phyloP scores from a whole-genome alignment of 2,888 invertebrate species.

The Drosophila sordidula region DNA sequence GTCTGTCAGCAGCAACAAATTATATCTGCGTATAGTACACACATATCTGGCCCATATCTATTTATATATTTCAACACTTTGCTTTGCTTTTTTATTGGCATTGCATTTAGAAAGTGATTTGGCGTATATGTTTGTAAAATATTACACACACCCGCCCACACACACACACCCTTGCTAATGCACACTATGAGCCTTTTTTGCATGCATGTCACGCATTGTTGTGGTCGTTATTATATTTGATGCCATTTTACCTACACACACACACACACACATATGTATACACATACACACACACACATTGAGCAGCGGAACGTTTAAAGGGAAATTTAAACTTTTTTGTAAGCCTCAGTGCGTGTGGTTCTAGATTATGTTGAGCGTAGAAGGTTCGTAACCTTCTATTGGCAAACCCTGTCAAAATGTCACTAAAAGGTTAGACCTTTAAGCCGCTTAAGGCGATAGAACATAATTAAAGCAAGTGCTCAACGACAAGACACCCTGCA shows the following conservation, averaged over 20 bases:
- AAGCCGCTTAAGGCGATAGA: background rate
- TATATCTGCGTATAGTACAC: conserved; percentile 35
- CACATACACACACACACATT: conserved; percentile 6
- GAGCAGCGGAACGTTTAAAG: conserved; percentile 50
- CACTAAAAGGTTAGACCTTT: conserved; percentile 3
- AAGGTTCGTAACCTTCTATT: conserved; percentile 5
- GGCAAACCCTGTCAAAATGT: conserved; percentile 10
- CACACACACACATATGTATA: background rate
- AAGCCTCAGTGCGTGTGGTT: conserved; percentile 11
- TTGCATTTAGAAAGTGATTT: conserved; percentile 70
- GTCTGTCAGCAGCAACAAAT: conserved; percentile 63
- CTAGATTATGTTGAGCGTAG: conserved; percentile 37
- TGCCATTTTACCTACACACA: conserved; percentile 47
- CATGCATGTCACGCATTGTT: conserved; percentile 66
- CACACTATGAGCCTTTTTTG: conserved; percentile 49
- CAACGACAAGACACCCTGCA: background rate
- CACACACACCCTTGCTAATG: conserved; percentile 44
- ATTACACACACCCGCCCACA: conserved; percentile 28
- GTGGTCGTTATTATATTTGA: conserved; percentile 70
- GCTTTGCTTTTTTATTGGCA: conserved; percentile 59
- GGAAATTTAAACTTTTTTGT: conserved; percentile 55
- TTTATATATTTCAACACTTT: conserved; percentile 60
- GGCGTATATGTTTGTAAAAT: conserved; percentile 52
- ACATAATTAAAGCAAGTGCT: background rate
- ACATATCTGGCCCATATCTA: conserved; percentile 31